These are phyloP conservation scores for Diarsia brunnea DNA, from an alignment of 2,888 invertebrate genomes.

Conservation along the genomic window DNA sequence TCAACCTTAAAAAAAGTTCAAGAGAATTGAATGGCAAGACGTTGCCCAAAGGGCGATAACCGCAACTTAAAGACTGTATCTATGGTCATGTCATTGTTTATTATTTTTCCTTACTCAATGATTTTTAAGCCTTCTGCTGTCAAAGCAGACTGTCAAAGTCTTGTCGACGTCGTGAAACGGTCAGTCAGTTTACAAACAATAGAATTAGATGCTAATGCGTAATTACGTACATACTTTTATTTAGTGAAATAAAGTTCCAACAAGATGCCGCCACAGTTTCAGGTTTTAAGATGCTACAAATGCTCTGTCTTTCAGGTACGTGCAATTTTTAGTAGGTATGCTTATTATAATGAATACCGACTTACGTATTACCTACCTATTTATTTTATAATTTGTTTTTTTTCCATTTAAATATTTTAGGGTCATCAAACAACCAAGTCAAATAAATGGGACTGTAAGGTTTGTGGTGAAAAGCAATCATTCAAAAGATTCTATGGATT, in stretches of 20 bases:
- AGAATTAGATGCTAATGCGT: not conserved
- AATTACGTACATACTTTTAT: not conserved
- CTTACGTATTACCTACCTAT: not conserved
- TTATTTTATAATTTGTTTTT: not conserved
- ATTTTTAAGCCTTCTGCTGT: not conserved
- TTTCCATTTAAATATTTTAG: conserved; percentile 79
- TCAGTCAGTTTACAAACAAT: not conserved
- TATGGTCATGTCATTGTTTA: no score
- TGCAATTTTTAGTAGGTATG: not conserved
- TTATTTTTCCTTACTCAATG: no score
- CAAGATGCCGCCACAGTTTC: conserved; percentile 92
- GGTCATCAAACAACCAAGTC: conserved; percentile 94
- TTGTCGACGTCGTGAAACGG: not conserved
- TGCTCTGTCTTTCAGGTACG: conserved; percentile 92
- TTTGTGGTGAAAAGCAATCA: conserved; percentile 94
- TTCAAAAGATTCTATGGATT: conserved; percentile 91
- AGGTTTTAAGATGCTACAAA: conserved; percentile 91
- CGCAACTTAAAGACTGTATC: no score
- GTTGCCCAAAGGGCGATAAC: not conserved
- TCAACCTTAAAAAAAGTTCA: not conserved
- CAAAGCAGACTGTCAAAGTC: not conserved
- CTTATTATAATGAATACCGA: not conserved
- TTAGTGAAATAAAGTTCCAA: not conserved
- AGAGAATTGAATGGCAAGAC: not conserved
- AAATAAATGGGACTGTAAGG: conserved; percentile 93